Evolutionary conservation across 2,888 invertebrate genomes (phyloP), one percentile per base, ranked within the genome.

Genomic region (Pilophorus perplexus): DNA sequence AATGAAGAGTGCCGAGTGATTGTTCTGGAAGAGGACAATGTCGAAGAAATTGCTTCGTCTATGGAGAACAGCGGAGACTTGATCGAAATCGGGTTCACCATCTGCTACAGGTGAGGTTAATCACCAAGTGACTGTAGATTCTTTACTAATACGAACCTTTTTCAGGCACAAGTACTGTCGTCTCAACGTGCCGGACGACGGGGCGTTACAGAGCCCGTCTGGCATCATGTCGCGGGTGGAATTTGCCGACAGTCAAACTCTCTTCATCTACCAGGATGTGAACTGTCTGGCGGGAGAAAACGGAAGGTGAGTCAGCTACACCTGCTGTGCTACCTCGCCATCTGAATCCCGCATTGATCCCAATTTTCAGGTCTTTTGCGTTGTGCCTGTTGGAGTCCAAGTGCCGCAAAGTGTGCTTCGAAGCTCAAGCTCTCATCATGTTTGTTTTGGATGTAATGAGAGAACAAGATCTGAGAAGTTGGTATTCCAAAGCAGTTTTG

Each of bases 401-500:
- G 2, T 62, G 62, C 4, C 75, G 72, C 28, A 72, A 79, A 3
- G 71, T 79, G 40, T 80, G 80, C 70, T 81, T 76, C 68, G 79
- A 78, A 38, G 79, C 77, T 3, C 80, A 79, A 73, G 71, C 71
- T 22, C 52, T 80, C 12, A 73, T 80, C 1, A 76, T 76, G 40
- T 77, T 78, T 70, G 71, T 80, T 0, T 71, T 75, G 64, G 73
- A 74, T 3, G 68, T 73, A 22, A 75, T 76, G 52, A 69, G 72
- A 6, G 71, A 78, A 12, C 70, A 75, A n/a, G 66, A 76, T 1
- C 67, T 72, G 23, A 70, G 73, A 67, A 71, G 71, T 70, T 50
- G 46, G 50, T 44, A 22, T 6, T 3, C 2, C 14, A 3, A 2
- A 38, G n/a, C 5, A 18, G 10, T n/a, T n/a, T n/a, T n/a, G n/a